Conservation (phyloP, 2,113 vertebrate genomes). For the Xyrauchen texanus region DNA sequence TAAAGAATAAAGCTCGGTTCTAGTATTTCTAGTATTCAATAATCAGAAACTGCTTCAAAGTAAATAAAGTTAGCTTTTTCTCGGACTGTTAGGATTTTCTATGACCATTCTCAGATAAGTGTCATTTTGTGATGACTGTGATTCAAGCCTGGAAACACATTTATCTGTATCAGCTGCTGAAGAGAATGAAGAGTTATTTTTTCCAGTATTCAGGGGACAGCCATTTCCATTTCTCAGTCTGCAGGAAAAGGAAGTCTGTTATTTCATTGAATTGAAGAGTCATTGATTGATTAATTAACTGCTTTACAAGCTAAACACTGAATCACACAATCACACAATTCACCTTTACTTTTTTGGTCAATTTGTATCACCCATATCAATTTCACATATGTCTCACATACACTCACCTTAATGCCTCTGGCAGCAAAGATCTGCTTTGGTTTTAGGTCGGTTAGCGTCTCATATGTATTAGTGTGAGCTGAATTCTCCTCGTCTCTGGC, state of each 20-base stretch:
- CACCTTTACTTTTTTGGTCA: not conserved
- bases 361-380: too few relatives aligned
- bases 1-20: constrained; percentile 2
- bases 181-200: constrained; percentile 50
- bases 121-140: constrained; percentile 30
- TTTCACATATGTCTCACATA: not conserved
- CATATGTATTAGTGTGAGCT: constrained; percentile 56
- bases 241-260: constrained; percentile 43
- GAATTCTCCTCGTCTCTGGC: constrained; percentile 36
- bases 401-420: constrained; percentile 65
- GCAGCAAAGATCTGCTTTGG: constrained; percentile 50
- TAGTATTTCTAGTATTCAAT: not conserved
- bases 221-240: constrained; percentile 80
- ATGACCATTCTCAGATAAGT: constrained; percentile 37
- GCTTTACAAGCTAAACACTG: too few relatives aligned
- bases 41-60: constrained; percentile 1
- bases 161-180: constrained; percentile 20
- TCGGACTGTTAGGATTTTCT: not conserved
- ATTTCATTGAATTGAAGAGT: not conserved
- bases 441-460: constrained; percentile 65
- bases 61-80: too few relatives aligned
- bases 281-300: too few relatives aligned
- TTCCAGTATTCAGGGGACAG: constrained; percentile 75
- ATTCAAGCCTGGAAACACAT: not conserved
- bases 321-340: too few relatives aligned